phyloP scores from a whole-genome alignment of 2,797 vertebrate genomes.

The Neopelma chrysocephalum region DNA sequence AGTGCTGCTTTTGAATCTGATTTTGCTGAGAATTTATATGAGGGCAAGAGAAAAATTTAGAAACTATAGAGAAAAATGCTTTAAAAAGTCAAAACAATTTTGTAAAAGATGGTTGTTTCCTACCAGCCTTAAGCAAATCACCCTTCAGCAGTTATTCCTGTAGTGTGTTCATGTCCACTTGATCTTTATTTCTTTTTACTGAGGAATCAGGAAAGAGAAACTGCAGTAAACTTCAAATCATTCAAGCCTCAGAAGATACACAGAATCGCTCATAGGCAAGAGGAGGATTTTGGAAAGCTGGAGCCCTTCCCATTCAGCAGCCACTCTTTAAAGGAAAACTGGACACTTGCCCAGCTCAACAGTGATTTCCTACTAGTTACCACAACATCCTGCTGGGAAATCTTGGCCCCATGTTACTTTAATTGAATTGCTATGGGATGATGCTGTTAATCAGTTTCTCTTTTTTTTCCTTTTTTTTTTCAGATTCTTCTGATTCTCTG shows the following conservation, averaged over 20 bases:
- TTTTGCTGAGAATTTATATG: not conserved
- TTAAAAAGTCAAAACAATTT: not conserved
- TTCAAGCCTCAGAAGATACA: not conserved
- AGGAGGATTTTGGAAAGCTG: not conserved
- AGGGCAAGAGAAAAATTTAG: not conserved
- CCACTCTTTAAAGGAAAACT: not conserved
- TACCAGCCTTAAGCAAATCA: not conserved
- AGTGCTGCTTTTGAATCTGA: not conserved
- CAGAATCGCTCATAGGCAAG: not conserved
- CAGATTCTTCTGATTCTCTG: not conserved
- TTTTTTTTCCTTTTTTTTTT: not conserved
- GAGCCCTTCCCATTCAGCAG: not conserved
- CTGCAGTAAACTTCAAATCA: not conserved
- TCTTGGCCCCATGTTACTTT: not conserved
- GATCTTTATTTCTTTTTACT: not conserved
- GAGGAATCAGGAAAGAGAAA: not conserved
- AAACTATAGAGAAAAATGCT: not conserved
- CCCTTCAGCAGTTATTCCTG: not conserved
- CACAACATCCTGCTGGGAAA: slow-evolving; percentile 33
- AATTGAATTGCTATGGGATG: not conserved
- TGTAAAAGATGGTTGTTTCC: not conserved
- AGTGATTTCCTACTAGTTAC: not conserved
- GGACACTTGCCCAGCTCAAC: not conserved
- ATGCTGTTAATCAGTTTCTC: not conserved
- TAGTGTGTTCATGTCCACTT: not conserved